Evolutionary conservation across 2,113 vertebrate genomes (phyloP).

Genomic region (Picathartes gymnocephalus): DNA sequence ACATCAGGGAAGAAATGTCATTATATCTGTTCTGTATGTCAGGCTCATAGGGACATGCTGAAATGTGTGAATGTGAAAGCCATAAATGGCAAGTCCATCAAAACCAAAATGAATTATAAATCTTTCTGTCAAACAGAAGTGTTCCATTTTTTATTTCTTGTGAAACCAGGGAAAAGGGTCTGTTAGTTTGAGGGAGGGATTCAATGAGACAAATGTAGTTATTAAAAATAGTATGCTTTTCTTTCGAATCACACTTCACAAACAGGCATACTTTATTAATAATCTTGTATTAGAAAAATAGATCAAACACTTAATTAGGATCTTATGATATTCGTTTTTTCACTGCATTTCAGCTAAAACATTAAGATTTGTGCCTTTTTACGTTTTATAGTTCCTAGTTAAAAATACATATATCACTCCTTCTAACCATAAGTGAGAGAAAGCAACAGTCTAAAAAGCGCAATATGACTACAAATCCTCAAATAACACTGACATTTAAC

Average conservation of each 20-base stretch:
- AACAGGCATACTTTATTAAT: background rate
- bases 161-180: background rate
- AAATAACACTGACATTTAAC: conserved; percentile 12
- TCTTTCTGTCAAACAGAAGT: background rate
- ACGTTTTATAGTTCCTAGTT: background rate
- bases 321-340: background rate
- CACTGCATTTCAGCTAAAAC: background rate
- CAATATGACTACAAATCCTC: background rate
- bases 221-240: background rate
- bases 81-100: background rate
- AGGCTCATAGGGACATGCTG: background rate
- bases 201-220: background rate
- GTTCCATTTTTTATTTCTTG: background rate
- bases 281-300: background rate
- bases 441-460: background rate
- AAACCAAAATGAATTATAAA: background rate
- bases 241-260: background rate
- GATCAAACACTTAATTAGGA: background rate
- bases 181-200: background rate
- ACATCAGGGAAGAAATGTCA: background rate
- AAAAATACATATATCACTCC: conserved; percentile 19
- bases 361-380: background rate
- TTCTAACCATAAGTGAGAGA: background rate
- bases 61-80: conserved; percentile 1
- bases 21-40: background rate